Evolutionary conservation across 2,113 vertebrate genomes (phyloP).

Genomic region (Sceloporus undulatus): DNA sequence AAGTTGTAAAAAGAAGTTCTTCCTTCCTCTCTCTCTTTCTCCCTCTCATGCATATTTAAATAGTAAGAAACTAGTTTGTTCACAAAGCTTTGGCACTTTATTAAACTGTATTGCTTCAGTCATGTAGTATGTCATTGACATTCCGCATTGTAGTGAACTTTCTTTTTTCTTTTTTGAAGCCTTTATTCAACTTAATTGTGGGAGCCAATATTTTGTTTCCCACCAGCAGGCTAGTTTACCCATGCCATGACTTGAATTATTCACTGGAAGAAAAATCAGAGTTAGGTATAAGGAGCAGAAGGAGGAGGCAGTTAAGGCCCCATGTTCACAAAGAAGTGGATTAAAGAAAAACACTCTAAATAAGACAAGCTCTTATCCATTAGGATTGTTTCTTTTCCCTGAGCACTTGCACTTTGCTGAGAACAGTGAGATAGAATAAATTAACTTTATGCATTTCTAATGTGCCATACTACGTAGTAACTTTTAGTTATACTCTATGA

Average conservation of each 20-base stretch:
- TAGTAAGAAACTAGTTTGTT: background rate
- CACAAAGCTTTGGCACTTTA: conserved; percentile 3
- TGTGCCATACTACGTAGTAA: background rate
- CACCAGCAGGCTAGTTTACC: conserved; percentile 40
- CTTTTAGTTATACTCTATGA: background rate
- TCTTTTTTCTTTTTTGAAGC: background rate
- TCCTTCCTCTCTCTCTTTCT: too few relatives aligned
- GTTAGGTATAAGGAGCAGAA: background rate
- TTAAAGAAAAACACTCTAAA: background rate
- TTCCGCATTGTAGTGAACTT: background rate
- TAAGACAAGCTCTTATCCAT: background rate
- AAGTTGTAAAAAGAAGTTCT: background rate
- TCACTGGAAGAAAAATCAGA: conserved; percentile 27
- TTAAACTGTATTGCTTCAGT: fast-evolving
- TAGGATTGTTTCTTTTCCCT: background rate
- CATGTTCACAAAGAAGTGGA: background rate
- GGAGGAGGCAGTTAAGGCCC: background rate
- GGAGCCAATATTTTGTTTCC: conserved; percentile 46
- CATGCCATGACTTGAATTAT: conserved; percentile 35
- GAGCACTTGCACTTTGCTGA: background rate
- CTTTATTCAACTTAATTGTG: background rate
- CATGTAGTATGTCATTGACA: background rate
- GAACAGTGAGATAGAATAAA: background rate
- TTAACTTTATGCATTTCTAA: background rate
- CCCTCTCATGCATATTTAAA: background rate